Evolutionary conservation across 2,113 vertebrate genomes (phyloP).

Genomic region (Mungos mungo): DNA sequence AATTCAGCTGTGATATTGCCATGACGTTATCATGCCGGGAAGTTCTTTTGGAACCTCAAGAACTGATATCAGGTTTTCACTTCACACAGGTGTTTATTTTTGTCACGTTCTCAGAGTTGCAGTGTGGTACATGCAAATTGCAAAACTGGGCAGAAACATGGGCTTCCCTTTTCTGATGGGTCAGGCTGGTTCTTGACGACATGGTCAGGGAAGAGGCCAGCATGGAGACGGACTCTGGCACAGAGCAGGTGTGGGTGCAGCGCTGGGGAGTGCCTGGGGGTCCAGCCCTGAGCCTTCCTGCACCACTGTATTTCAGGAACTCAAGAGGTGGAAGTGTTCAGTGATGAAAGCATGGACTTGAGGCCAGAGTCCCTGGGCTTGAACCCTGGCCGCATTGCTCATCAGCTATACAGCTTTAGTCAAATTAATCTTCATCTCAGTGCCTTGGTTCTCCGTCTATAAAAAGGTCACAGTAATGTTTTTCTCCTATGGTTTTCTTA

Average conservation of each 20-base stretch:
- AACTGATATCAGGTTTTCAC: neutral
- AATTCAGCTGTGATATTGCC: neutral
- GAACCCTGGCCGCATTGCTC: neutral
- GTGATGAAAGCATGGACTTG: neutral
- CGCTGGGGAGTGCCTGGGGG: neutral
- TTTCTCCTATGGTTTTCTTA: neutral
- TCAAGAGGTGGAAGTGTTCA: neutral
- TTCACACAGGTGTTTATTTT: neutral
- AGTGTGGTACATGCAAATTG: neutral
- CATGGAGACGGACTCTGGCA: no score
- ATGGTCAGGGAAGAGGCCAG: neutral
- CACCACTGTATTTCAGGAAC: no score
- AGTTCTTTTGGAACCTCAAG: neutral
- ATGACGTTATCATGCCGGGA: neutral
- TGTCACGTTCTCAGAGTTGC: neutral
- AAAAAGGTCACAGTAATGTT: neutral
- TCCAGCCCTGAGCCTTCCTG: neutral
- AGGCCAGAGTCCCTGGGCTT: neutral
- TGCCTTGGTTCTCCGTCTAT: neutral
- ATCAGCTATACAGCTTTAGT: neutral
- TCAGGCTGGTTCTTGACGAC: neutral
- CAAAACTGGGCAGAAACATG: neutral
- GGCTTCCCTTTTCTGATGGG: neutral
- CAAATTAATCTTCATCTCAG: neutral
- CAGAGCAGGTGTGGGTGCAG: fast-evolving